A percentile compares a stretch with the other conserved stretches of the same genome.
Evolutionary conservation across 2,888 invertebrate species (phyloP).

Genomic region (Lithophane socia): DNA sequence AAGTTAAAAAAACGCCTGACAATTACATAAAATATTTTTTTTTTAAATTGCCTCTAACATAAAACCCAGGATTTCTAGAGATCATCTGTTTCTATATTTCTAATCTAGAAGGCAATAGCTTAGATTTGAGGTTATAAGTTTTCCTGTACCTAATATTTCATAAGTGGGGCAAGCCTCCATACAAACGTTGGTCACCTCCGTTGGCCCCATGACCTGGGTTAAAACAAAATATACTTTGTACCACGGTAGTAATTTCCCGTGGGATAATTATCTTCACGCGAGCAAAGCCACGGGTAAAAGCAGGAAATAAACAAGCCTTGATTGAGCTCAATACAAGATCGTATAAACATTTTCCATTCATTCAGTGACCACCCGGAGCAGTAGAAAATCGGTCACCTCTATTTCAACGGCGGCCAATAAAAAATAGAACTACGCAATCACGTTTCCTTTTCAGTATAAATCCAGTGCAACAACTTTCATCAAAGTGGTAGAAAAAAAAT

Average conservation of each 20-base stretch:
- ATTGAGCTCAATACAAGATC: slow-evolving; percentile 35
- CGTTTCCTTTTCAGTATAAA: slow-evolving; percentile 34
- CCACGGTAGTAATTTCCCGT: not conserved
- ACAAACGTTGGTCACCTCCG: too few relatives aligned
- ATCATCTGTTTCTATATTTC: too few relatives aligned
- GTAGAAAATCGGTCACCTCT: slow-evolving; percentile 23
- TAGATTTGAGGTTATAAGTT: too few relatives aligned
- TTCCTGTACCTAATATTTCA: too few relatives aligned
- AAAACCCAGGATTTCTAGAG: too few relatives aligned
- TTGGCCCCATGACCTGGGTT: too few relatives aligned
- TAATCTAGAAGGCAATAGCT: too few relatives aligned
- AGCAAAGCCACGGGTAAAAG: too few relatives aligned
- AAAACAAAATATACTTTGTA: not conserved
- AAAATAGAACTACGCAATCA: slow-evolving; percentile 47
- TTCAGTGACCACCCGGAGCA: not conserved
- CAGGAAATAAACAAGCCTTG: not conserved
- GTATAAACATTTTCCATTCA: slow-evolving; percentile 16
- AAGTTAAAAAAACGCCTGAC: too few relatives aligned
- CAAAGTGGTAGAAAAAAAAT: slow-evolving; percentile 31
- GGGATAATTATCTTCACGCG: not conserved
- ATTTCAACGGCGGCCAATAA: slow-evolving; percentile 32
- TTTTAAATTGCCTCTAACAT: too few relatives aligned
- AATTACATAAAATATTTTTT: too few relatives aligned
- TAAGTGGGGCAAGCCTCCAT: too few relatives aligned
- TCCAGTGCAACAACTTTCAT: slow-evolving; percentile 37